A percentile compares a stretch with the other conserved stretches of the same genome.
Evolutionary conservation across 2,797 vertebrate species (phyloP).

Genomic region (Scomberomorus guttatus): DNA sequence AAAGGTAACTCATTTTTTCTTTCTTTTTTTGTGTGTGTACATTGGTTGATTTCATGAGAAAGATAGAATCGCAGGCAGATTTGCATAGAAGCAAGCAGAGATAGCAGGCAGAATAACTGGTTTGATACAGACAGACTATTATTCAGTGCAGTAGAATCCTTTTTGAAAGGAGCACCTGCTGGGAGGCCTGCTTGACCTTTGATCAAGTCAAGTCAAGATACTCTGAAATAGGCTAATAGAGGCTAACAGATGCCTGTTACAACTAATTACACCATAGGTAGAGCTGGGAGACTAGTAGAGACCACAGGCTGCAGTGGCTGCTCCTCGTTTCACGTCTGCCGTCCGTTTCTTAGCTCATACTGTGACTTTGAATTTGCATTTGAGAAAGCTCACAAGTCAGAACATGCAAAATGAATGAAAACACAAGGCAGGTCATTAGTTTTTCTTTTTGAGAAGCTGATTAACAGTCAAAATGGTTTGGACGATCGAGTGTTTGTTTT

Average conservation of each 20-base stretch:
- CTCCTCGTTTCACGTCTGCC: neutral
- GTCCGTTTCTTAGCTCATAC: neutral
- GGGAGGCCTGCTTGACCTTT: constrained; percentile 55
- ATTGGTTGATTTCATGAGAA: constrained; percentile 29
- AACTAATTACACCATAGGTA: constrained; percentile 30
- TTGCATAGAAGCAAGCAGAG: constrained; percentile 14
- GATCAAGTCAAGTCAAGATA: constrained; percentile 46
- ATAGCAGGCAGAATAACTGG: constrained; percentile 53
- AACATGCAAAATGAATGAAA: constrained; percentile 38
- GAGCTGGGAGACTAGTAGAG: neutral
- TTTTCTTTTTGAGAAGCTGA: neutral
- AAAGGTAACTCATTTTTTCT: constrained; percentile 71
- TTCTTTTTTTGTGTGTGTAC: neutral
- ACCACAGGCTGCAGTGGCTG: neutral
- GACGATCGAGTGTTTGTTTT: constrained; percentile 21
- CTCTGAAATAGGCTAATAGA: constrained; percentile 42
- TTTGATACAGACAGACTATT: constrained; percentile 5
- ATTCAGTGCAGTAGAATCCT: neutral
- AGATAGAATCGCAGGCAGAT: constrained; percentile 18
- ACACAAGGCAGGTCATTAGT: neutral
- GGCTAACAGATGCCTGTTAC: constrained; percentile 29
- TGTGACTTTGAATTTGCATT: constrained; percentile 28
- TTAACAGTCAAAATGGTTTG: neutral
- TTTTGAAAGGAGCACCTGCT: constrained; percentile 27
- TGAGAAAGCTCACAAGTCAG: constrained; percentile 26